These are phyloP conservation scores for Aspiorhynchus laticeps DNA, from an alignment of 2,113 vertebrate genomes.

Conservation along the genomic window DNA sequence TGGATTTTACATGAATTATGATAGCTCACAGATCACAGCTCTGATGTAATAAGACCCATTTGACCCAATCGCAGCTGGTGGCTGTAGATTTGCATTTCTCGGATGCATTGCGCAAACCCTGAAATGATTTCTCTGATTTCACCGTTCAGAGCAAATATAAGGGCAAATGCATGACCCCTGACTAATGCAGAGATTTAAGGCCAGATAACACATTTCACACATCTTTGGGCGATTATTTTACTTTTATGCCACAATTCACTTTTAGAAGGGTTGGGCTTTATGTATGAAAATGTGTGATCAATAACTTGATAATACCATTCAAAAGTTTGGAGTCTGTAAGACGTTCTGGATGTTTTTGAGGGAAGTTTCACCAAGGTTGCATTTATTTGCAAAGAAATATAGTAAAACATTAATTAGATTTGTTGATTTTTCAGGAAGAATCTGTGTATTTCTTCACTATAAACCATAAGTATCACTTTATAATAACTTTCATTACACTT, in stretches of 20 bases:
- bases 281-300: not conserved
- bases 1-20: slow-evolving; percentile 2
- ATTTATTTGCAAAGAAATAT: not conserved
- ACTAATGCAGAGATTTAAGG: not conserved
- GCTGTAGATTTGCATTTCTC: not conserved
- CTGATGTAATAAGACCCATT: not conserved
- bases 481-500: not conserved
- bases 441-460: not conserved
- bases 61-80: not conserved
- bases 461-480: not conserved
- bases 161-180: not conserved
- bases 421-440: too few species aligned
- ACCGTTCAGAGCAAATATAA: not conserved
- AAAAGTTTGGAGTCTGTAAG: not conserved
- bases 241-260: not conserved
- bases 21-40: slow-evolving; percentile 9
- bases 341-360: not conserved
- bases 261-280: not conserved
- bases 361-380: not conserved
- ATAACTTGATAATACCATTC: not conserved
- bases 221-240: not conserved
- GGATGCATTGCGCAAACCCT: not conserved
- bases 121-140: not conserved
- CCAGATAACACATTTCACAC: not conserved
- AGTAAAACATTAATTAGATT: not conserved